These are phyloP conservation scores for Mus minutoides DNA, from an alignment of 2,797 vertebrate species.

Conservation along the genomic window DNA sequence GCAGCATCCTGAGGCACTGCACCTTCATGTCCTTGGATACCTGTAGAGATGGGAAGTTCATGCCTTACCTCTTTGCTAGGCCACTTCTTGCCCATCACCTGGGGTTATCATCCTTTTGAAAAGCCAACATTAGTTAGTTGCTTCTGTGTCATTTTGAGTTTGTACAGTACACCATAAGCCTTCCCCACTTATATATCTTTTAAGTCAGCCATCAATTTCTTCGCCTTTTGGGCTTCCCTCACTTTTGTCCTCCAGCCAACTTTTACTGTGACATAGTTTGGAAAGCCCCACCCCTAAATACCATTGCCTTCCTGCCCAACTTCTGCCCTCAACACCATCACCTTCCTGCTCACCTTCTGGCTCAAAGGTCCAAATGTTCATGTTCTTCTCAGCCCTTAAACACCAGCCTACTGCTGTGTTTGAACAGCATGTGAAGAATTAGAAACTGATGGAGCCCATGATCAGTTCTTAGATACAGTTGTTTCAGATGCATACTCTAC, in stretches of 20 bases:
- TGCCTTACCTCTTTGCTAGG: not conserved
- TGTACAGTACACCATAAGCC: not conserved
- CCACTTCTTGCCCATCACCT: not conserved
- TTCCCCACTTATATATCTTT: not conserved
- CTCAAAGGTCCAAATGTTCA: not conserved
- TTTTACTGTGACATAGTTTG: not conserved
- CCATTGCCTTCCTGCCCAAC: not conserved
- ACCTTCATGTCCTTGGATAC: not conserved
- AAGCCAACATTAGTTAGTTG: not conserved
- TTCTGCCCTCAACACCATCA: not conserved
- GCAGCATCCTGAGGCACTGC: not conserved
- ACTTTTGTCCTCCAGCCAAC: not conserved
- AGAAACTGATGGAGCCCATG: not conserved
- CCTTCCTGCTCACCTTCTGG: not conserved
- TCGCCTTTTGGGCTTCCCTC: not conserved
- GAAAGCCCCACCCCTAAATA: not conserved
- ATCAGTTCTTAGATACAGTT: not conserved
- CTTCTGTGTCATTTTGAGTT: not conserved
- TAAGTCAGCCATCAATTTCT: not conserved
- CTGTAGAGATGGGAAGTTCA: not conserved
- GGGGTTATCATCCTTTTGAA: slow-evolving; percentile 3
- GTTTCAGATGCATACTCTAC: not conserved
- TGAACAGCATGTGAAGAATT: not conserved
- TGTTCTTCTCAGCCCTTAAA: not conserved
- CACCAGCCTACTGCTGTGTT: not conserved